phyloP scores from a whole-genome alignment of 2,888 invertebrate genomes.

The Gordius sp. region DNA sequence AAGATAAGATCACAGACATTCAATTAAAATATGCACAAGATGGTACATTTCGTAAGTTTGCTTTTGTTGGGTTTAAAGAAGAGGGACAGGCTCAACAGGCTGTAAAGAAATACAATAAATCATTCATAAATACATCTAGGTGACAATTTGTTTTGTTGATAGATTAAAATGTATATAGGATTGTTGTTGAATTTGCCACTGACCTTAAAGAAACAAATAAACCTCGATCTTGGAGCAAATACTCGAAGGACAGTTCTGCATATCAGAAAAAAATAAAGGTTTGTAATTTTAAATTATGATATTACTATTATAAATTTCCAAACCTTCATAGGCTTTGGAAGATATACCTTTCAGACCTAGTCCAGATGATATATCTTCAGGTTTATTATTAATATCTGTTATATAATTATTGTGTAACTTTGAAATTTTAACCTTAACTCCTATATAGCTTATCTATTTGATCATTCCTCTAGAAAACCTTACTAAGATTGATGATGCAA shows the following conservation, averaged over 20 bases:
- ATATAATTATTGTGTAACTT: too few relatives aligned
- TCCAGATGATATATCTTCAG: too few relatives aligned
- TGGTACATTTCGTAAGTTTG: conserved; percentile 71
- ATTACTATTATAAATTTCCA: too few relatives aligned
- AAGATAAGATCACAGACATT: conserved; percentile 50
- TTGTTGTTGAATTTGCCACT: neutral
- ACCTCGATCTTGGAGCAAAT: conserved; percentile 73
- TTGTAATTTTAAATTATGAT: too few relatives aligned
- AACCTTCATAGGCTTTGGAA: too few relatives aligned
- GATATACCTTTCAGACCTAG: too few relatives aligned
- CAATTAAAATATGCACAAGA: conserved; percentile 67
- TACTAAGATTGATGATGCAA: too few relatives aligned
- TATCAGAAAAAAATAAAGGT: conserved; percentile 32
- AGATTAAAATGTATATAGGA: conserved; percentile 2
- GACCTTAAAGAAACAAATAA: conserved; percentile 31
- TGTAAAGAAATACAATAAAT: conserved; percentile 48
- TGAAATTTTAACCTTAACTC: too few relatives aligned
- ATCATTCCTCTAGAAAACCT: too few relatives aligned
- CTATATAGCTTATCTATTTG: too few relatives aligned
- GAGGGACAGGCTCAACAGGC: conserved; percentile 53
- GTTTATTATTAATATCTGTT: too few relatives aligned
- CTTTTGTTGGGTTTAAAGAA: conserved; percentile 61
- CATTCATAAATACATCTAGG: conserved; percentile 53
- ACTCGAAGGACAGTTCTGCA: conserved; percentile 48
- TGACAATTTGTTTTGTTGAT: conserved; percentile 35